Evolutionary conservation across 2,888 invertebrate genomes (phyloP).

Genomic region (Ophion obscuratus): DNA sequence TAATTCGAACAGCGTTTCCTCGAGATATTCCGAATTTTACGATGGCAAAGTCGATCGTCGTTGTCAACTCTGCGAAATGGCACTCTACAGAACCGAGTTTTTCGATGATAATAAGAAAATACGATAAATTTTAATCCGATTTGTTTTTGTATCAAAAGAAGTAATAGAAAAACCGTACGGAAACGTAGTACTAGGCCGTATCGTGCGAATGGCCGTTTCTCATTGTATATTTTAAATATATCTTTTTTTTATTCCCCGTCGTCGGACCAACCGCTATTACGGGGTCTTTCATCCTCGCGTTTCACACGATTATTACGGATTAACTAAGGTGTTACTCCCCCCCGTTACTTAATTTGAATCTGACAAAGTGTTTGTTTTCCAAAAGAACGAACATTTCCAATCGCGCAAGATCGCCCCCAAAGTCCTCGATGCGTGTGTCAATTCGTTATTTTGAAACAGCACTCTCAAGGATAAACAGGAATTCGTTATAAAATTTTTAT

Average conservation of each 20-base stretch:
- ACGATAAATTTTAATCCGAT: constrained; percentile 73
- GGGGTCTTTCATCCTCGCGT: constrained; percentile 49
- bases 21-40: constrained; percentile 59
- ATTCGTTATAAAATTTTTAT: constrained; percentile 53
- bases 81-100: constrained; percentile 78
- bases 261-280: constrained; percentile 49
- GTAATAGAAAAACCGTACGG: constrained; percentile 68
- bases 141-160: constrained; percentile 68
- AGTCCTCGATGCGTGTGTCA: neutral
- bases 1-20: constrained; percentile 46
- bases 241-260: constrained; percentile 21
- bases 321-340: constrained; percentile 24
- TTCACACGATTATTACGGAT: constrained; percentile 43
- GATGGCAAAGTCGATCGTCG: constrained; percentile 71
- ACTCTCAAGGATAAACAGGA: constrained; percentile 51
- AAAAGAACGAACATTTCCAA: constrained; percentile 32
- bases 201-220: constrained; percentile 65
- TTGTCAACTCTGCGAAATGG: constrained; percentile 72
- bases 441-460: constrained; percentile 40
- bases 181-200: constrained; percentile 67
- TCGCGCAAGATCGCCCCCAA: constrained; percentile 22
- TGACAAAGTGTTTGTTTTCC: constrained; percentile 26
- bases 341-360: constrained; percentile 35
- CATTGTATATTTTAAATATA: constrained; percentile 25
- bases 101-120: constrained; percentile 74